Evolutionary conservation across 2,113 vertebrate species (phyloP).

Genomic region (Trogon melanurus): DNA sequence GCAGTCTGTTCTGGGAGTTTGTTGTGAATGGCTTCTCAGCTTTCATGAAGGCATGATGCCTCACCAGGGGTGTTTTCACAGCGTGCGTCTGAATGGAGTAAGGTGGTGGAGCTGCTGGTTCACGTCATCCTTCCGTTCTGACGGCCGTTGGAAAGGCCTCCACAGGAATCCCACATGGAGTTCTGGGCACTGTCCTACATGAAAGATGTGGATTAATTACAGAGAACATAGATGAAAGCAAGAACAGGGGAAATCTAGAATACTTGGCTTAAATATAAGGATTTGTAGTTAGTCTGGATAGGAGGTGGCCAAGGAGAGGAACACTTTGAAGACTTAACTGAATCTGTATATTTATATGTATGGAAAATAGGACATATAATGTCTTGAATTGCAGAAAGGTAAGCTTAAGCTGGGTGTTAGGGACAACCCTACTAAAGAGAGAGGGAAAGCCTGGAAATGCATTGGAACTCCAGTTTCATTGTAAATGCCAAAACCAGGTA

Average conservation of each 20-base stretch:
- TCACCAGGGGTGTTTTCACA: rapidly evolving
- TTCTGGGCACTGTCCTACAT: not conserved
- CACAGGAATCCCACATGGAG: not conserved
- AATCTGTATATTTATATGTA: not conserved
- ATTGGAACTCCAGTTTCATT: not conserved
- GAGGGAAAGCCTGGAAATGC: not conserved
- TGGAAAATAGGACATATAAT: not conserved
- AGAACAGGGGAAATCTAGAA: not conserved
- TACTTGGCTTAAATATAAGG: not conserved
- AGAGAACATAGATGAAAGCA: not conserved
- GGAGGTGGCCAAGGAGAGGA: not conserved
- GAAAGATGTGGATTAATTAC: not conserved
- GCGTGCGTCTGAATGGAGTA: not conserved
- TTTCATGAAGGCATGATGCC: not conserved
- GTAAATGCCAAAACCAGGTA: not conserved
- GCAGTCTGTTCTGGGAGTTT: not conserved
- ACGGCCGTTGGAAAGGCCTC: not conserved
- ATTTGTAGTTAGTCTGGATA: not conserved
- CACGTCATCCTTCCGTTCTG: not conserved
- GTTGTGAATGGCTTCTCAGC: not conserved
- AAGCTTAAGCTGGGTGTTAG: not conserved
- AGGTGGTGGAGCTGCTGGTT: not conserved
- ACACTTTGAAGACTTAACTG: not conserved
- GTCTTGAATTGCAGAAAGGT: not conserved
- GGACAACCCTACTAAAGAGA: not conserved